Base-by-base conservation (phyloP, 2,888 invertebrate genomes). In the Vandiemenella viatica region DNA sequence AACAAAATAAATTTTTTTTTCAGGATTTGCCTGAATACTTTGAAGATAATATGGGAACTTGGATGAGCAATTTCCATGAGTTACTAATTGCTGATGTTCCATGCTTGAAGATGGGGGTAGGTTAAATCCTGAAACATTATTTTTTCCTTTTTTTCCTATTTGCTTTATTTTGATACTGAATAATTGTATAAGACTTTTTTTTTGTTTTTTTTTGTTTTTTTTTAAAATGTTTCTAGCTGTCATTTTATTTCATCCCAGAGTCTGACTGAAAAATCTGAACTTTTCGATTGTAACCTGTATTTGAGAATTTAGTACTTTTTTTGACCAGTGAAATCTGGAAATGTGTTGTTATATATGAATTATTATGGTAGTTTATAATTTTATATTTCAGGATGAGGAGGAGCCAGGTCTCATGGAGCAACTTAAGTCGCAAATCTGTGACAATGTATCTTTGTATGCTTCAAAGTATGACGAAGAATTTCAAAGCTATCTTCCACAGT, bases 381-480 rank as follows among this genome's bases (percentile, higher is more conserved):
- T 32, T 55, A 49, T 49, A 26, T 60, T 58, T 16, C 58, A 88
- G 77, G 82, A 82, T 54, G 83, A 86, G 43, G 89, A 91, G 53
- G 88, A 86, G 58, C 80, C 91, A 0, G 91, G 93, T 1, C 73
- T 92, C 1, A 69, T 95, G 61, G 95, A 96, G 63, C 85, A 90
- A 60, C 71, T 96, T 1, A 86, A 92, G 56, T 88, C 93, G 0
- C 95, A 96, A 70, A 85, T 98, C 32, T 98, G 97, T 67, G 93
- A 96, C 64, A 95, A 95, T 63, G 80, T 95, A 10, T 79, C 84
- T 0, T 71, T 99, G 48, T 99, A 96, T 67, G 95, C 97, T 0
- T 87, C 92, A 60, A 95, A 96, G 63, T 99, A 98, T 61, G 93
- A 95, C 62, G 97, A 98, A 66, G 98, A 98, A 64, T 97, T 98